Base-by-base conservation (phyloP, 2,113 vertebrate genomes). In the Manacus vitellinus region DNA sequence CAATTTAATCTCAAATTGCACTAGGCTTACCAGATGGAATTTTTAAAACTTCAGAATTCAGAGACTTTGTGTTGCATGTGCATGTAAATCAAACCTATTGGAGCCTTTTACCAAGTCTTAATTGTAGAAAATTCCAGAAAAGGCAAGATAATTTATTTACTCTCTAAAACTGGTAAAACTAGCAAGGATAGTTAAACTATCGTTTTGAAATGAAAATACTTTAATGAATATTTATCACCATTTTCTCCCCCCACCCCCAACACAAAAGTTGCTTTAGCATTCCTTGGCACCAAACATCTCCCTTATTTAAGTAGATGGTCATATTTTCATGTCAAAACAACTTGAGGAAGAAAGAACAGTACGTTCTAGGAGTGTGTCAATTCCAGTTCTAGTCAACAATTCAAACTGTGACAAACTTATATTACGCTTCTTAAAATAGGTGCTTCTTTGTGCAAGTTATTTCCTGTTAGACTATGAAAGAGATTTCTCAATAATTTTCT, bases 261-360 rank as follows among this genome's bases (percentile, higher is more conserved):
- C 59, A 74, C 93, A 89, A 58, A 85, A 51, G 97, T 97, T 95
- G 51, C 92, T 97, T 97, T 96, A 97, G 61, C 97, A 96, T 97
- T 96, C 96, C 75, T 96, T 94, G 93, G 93, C 97, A 74, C 39
- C 14, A 86, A 81, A 66, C 7, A 35, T 11, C 18, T 77, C 68
- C n/a, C 87, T 96, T 97, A 91, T 97, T 98, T 97, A 97, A 95
- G 90, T 74, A 92, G 90, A 73, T 86, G 84, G 92, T 95, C 14
- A 49, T 83, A 96, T 95, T 98, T 95, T 95, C 89, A 85, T 92
- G 92, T 97, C 94, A 97, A 97, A 98, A 98, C 94, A 98, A 91
- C 83, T 95, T 83, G 18, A 96, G 49, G 25, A 94, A 89, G 52
- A 89, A 92, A 91, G 96, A 97, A 97, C 85, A 96, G 80, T 91